Evolutionary conservation across 2,888 invertebrate species (phyloP).

Genomic region (Leptopilina drosophilae): DNA sequence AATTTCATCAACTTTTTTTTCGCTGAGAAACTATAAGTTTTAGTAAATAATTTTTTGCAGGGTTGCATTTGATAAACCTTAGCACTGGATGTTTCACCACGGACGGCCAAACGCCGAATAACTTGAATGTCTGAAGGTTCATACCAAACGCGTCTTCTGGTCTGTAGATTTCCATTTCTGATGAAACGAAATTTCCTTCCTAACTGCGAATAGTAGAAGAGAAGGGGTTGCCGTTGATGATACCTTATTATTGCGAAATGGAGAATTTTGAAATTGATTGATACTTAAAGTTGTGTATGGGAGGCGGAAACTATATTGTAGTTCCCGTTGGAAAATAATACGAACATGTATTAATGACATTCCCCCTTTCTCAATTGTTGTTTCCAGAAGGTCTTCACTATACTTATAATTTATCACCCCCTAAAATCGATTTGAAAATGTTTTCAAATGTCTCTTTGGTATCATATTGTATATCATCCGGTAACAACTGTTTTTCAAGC

Average conservation of each 20-base stretch:
- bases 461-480: neutral
- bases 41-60: too few species aligned
- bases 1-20: too few species aligned
- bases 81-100: constrained; percentile 1
- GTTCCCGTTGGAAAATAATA: neutral
- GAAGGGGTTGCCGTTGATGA: neutral
- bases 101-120: constrained; percentile 21
- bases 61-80: neutral
- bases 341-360: neutral
- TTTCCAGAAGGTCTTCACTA: neutral
- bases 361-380: neutral
- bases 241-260: neutral
- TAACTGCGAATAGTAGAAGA: too few species aligned
- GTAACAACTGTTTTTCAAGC: neutral
- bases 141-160: constrained; percentile 12
- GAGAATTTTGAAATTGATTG: constrained; percentile 3
- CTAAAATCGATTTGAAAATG: neutral
- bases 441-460: neutral
- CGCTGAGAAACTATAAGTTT: too few species aligned
- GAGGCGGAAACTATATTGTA: neutral
- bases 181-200: neutral
- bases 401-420: neutral
- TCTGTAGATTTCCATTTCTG: constrained; percentile 8
- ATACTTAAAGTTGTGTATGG: neutral
- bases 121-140: neutral